A percentile compares a stretch with the other conserved stretches of the same genome.
phyloP scores from a whole-genome alignment of 2,888 invertebrate genomes.

The Quadroppia sp. region DNA sequence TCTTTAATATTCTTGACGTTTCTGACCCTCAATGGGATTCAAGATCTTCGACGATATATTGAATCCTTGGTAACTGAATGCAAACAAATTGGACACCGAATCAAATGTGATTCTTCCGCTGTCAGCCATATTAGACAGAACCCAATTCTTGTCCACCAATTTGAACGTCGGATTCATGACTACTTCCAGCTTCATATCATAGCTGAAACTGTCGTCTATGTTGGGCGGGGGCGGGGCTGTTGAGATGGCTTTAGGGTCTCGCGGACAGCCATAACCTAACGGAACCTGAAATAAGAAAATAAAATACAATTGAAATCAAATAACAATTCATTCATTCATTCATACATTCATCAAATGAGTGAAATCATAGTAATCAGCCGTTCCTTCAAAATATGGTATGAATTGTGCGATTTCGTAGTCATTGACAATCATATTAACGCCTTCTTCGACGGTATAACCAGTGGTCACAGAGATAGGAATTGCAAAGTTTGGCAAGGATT shows the following conservation, averaged over 20 bases:
- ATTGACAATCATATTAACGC: not conserved
- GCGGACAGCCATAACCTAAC: not conserved
- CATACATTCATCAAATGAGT: not conserved
- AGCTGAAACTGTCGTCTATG: not conserved
- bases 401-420: not conserved
- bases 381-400: not conserved
- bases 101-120: not conserved
- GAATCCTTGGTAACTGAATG: not conserved
- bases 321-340: not conserved
- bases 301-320: not conserved
- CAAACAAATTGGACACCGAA: not conserved
- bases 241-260: not conserved
- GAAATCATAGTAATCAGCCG: not conserved
- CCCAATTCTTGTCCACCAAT: not conserved
- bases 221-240: not conserved
- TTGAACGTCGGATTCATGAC: not conserved
- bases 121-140: not conserved
- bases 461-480: not conserved
- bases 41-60: not conserved
- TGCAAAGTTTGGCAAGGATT: not conserved
- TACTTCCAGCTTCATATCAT: slow-evolving; percentile 8
- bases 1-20: no score
- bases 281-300: not conserved
- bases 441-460: not conserved
- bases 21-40: not conserved